Conservation (phyloP, 2,888 invertebrate species). For the Stenodera caucasica region DNA sequence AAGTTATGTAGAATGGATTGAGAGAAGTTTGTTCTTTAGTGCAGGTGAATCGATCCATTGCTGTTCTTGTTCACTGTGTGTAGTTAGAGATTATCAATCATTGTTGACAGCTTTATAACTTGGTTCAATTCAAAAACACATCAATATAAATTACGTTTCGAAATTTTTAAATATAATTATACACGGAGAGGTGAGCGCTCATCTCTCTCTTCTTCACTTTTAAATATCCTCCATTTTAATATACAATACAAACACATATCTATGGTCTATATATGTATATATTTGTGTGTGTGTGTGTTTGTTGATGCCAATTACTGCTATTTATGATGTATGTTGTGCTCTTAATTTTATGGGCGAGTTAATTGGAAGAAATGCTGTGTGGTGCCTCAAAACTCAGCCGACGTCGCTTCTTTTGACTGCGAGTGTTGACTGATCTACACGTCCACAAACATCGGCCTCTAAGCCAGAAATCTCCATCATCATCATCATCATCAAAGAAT, state of each 20-base stretch:
- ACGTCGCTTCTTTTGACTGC: background rate
- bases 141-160: conserved; percentile 49
- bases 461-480: background rate
- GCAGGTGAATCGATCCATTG: conserved; percentile 30
- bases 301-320: conserved; percentile 43
- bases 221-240: too few relatives aligned
- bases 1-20: conserved; percentile 10
- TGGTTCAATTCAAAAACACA: conserved; percentile 48
- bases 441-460: background rate
- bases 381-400: background rate
- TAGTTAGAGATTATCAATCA: conserved; percentile 50
- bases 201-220: background rate
- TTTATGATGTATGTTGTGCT: conserved; percentile 36
- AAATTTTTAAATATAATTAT: conserved; percentile 48
- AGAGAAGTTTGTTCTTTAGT: conserved; percentile 18
- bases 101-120: conserved; percentile 51
- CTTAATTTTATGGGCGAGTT: conserved; percentile 30
- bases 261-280: background rate
- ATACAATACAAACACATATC: too few relatives aligned
- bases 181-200: conserved; percentile 41
- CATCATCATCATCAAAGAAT: conserved; percentile 3
- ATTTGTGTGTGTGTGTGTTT: conserved; percentile 39
- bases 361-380: conserved; percentile 24
- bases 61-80: conserved; percentile 37
- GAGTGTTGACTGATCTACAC: conserved; percentile 7